These are phyloP conservation scores for Discoglossus pictus DNA, from an alignment of 2,797 vertebrate species.

Conservation along the genomic window DNA sequence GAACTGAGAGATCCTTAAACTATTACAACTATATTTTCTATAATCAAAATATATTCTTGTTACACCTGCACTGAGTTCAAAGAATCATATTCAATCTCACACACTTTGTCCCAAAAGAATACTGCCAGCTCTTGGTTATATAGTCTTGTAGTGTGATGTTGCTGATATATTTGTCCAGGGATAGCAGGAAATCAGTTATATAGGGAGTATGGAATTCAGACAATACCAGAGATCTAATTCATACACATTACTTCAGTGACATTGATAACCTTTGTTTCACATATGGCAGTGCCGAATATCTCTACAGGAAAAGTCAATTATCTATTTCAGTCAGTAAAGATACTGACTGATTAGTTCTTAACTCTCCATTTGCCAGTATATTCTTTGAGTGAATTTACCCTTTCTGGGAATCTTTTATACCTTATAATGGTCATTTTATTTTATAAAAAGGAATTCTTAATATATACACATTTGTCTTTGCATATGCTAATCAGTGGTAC, in stretches of 20 bases:
- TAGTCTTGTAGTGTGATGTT: background rate
- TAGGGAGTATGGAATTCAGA: background rate
- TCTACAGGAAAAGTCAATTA: background rate
- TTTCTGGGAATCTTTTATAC: too few species aligned
- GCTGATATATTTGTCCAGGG: background rate
- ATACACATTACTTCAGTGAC: conserved; percentile 23
- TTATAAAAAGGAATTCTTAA: too few species aligned
- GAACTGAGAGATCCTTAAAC: too few species aligned
- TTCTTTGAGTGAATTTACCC: too few species aligned
- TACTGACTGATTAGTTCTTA: too few species aligned
- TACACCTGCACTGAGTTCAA: too few species aligned
- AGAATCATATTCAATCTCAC: conserved; percentile 3
- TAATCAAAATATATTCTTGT: background rate
- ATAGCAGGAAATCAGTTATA: background rate
- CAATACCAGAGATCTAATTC: conserved; percentile 8
- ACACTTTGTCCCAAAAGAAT: background rate
- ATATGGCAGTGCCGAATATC: conserved; percentile 2
- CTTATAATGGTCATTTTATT: too few species aligned
- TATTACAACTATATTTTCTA: background rate
- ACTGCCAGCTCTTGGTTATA: background rate
- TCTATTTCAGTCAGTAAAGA: too few species aligned
- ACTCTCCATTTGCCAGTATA: too few species aligned
- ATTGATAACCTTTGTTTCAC: background rate
- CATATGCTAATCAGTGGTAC: too few species aligned
- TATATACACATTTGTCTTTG: too few species aligned